A percentile compares a stretch with the other conserved stretches of the same genome.
These are phyloP conservation scores for Panorpa germanica DNA, from an alignment of 2,888 invertebrate genomes.

Conservation along the genomic window DNA sequence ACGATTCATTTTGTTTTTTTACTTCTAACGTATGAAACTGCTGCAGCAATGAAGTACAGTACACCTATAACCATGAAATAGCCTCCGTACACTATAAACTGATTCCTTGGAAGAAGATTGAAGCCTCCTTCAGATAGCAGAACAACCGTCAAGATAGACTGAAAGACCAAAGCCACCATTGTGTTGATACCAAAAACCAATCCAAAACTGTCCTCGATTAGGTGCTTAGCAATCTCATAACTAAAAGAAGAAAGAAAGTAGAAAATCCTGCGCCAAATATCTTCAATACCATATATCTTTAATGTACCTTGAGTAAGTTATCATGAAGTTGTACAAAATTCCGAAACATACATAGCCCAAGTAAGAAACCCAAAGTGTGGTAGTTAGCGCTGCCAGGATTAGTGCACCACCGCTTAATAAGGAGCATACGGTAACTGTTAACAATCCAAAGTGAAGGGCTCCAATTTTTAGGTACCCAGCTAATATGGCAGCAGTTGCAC, in stretches of 20 bases:
- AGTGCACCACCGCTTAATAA: conserved; percentile 28
- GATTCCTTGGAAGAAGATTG: conserved; percentile 28
- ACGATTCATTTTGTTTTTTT: too few species aligned
- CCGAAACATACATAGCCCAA: conserved; percentile 47
- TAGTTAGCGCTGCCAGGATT: conserved; percentile 28
- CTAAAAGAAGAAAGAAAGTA: too few species aligned
- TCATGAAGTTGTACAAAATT: conserved; percentile 52
- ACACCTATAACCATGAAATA: conserved; percentile 42
- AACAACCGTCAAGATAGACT: conserved; percentile 46
- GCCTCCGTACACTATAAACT: conserved; percentile 52
- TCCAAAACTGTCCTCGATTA: conserved; percentile 53
- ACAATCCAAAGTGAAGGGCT: too few species aligned
- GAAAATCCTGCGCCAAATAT: too few species aligned
- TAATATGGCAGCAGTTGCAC: conserved; percentile 31
- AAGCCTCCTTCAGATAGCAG: conserved; percentile 28
- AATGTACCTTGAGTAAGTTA: conserved; percentile 43
- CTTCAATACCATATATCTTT: too few species aligned
- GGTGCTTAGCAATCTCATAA: conserved; percentile 51
- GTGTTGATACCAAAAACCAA: conserved; percentile 64
- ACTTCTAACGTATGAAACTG: conserved; percentile 19
- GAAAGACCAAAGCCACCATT: conserved; percentile 43
- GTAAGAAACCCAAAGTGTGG: conserved; percentile 43
- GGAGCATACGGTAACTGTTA: conserved; percentile 13
- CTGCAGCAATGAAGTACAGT: conserved; percentile 31
- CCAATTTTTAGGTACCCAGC: conserved; percentile 23